Base-by-base conservation (phyloP, 2,113 vertebrate species). In the Aviceda subcristata region DNA sequence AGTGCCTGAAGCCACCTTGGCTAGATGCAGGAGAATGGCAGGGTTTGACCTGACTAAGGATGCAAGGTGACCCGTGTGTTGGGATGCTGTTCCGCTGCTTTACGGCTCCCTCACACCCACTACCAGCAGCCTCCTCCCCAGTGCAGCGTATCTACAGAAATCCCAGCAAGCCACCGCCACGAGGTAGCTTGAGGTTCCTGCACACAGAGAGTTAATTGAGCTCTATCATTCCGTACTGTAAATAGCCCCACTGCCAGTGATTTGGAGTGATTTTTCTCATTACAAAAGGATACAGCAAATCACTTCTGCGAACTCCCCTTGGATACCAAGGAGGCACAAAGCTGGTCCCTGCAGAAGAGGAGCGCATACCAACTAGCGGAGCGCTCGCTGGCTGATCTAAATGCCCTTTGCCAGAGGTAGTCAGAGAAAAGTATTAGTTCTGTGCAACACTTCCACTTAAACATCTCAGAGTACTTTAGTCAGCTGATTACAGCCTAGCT, bases 111-210 rank as follows among this genome's bases (percentile, higher is more conserved):
- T 81, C 45, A 24, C 53, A 59, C 5, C 12, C 43, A 73, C 29
- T 36, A 16, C 29, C n/a, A 73, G 43, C 36, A 68, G 30, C 41
- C 8, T 36, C 3, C 32, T 39, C 55, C 45, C 27, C 48, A 73
- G 21, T 6, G 29, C 32, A 57, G 30, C 1, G 0, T 15, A 64
- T 9, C 41, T 19, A 27, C 27, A 43, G 41, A 66, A 79, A 63
- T 4, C 41, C 27, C 66, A 56, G 48, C 3, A 41, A 64, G 43
- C 15, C 39, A 26, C 14, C 2, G 4, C 14, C 46, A 36, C 0
- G 0, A 72, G 16, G 21, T n/a, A 72, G 14, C 56, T 9, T 10
- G 26, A 87, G 50, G 30, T 7, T 88, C 50, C 41, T 48, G 41
- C 38, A 34, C 9, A 22, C 9, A 10, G 36, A 34, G 21, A 19